These are phyloP conservation scores for Ciconia stormi DNA, from an alignment of 2,113 vertebrate genomes.

Conservation along the genomic window DNA sequence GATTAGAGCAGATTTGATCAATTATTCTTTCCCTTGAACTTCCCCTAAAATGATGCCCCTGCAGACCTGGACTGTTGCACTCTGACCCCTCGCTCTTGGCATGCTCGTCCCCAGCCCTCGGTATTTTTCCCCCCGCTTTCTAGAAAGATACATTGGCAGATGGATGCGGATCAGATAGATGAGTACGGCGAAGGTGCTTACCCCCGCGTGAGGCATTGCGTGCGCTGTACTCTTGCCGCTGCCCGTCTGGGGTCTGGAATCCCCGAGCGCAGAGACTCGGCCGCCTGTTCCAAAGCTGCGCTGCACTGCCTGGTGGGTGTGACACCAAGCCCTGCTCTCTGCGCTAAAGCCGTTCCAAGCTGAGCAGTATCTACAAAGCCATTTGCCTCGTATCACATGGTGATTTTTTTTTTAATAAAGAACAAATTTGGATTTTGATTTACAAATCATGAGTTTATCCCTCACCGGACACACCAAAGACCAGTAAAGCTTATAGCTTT, in stretches of 20 bases:
- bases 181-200: neutral
- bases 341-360: neutral
- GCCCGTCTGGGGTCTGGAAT: neutral
- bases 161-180: neutral
- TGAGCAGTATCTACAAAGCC: slow-evolving; percentile 17
- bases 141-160: neutral
- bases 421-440: slow-evolving; percentile 76
- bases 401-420: slow-evolving; percentile 33
- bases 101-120: neutral
- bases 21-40: slow-evolving; percentile 6
- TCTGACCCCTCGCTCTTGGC: neutral
- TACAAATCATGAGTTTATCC: slow-evolving; percentile 69
- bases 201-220: neutral
- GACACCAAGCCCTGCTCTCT: neutral
- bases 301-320: neutral
- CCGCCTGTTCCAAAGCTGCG: neutral
- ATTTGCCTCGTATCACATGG: slow-evolving; percentile 40
- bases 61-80: neutral
- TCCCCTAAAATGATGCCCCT: neutral
- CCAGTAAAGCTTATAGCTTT: slow-evolving; percentile 81
- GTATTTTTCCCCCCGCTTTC: neutral
- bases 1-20: slow-evolving; percentile 55
- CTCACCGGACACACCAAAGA: slow-evolving; percentile 84
- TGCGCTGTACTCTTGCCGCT: neutral
- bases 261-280: neutral